Percentiles rank a stretch among this genome's conserved stretches.
Conservation (phyloP, 1,140 invertebrate genomes). For the Gryllus bimaculatus region DNA sequence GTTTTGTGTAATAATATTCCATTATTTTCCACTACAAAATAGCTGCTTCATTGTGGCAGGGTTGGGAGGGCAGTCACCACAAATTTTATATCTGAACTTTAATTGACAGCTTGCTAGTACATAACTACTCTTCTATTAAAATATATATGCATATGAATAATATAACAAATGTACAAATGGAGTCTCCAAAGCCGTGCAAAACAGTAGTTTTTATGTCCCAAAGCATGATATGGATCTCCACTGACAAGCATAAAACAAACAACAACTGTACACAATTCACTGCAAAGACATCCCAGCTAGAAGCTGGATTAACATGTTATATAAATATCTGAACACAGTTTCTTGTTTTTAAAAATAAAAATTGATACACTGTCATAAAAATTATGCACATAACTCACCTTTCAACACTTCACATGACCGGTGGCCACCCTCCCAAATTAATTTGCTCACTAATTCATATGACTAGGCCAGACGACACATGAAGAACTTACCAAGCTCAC, state of each 20-base stretch:
- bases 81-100: not conserved
- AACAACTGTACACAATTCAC: not conserved
- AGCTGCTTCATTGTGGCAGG: not conserved
- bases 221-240: slow-evolving; percentile 4
- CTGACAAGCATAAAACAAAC: slow-evolving; percentile 4
- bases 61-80: slow-evolving; percentile 2
- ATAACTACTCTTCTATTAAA: not conserved
- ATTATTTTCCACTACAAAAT: not conserved
- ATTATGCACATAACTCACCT: not conserved
- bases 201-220: not conserved
- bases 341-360: not conserved
- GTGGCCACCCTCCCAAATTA: not conserved
- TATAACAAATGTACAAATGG: not conserved
- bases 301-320: not conserved
- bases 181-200: not conserved
- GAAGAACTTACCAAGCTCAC: not conserved
- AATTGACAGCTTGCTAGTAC: slow-evolving; percentile 1
- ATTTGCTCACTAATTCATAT: not conserved
- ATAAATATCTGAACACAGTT: not conserved
- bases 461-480: not conserved
- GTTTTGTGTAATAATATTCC: not conserved
- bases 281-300: not conserved
- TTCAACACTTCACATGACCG: not conserved
- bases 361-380: not conserved
- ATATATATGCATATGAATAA: not conserved